Evolutionary conservation across 35 echinoderm and acorn worm genomes (phyloP).

Genomic region (Patiria miniata): DNA sequence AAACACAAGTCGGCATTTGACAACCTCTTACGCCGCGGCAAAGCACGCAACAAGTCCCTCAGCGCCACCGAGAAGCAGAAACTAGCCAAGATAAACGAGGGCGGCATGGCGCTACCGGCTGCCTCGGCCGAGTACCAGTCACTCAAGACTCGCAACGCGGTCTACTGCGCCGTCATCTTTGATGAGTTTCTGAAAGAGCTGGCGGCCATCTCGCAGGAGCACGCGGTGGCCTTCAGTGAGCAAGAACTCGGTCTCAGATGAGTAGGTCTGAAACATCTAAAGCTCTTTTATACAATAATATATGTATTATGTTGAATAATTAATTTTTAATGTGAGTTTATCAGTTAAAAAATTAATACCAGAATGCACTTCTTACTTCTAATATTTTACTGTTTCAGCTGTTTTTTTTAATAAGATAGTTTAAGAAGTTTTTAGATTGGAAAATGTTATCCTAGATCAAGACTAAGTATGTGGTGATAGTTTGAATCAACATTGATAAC

Average conservation of each 20-base stretch:
- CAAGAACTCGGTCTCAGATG: conserved; percentile 13
- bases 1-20: conserved; percentile 41
- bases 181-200: conserved; percentile 97
- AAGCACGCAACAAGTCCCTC: conserved; percentile 62
- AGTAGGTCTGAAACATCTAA: neutral
- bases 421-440: too few relatives aligned
- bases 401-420: too few relatives aligned
- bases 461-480: too few relatives aligned
- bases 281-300: too few relatives aligned
- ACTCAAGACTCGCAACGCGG: conserved; percentile 79
- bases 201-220: conserved; percentile 85
- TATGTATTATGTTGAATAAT: too few relatives aligned
- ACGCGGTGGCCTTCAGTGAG: conserved; percentile 69
- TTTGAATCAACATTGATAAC: too few relatives aligned
- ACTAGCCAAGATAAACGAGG: conserved; percentile 62
- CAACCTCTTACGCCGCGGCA: conserved; percentile 53
- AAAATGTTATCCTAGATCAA: too few relatives aligned
- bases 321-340: too few relatives aligned
- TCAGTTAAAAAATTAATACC: too few relatives aligned
- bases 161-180: conserved; percentile 89
- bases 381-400: too few relatives aligned
- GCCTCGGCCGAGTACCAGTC: conserved; percentile 48
- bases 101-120: conserved; percentile 18
- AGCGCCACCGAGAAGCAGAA: conserved; percentile 81
- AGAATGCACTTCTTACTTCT: too few relatives aligned